Evolutionary conservation across 2,888 invertebrate species (phyloP), one percentile per base, ranked within the genome.

Genomic region (Clivina fossor): DNA sequence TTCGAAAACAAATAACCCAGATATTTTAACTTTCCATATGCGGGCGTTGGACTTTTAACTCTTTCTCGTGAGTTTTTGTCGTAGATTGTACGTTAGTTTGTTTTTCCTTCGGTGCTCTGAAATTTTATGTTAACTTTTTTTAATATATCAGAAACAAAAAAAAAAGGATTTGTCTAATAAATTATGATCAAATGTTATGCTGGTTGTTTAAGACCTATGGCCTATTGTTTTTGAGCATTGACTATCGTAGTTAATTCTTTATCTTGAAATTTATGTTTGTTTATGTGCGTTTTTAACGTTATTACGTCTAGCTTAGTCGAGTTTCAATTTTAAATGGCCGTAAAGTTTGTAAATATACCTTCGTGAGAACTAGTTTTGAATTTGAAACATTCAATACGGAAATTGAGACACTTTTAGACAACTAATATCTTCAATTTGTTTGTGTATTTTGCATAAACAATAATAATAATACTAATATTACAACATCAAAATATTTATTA

Each of bases 301-400:
- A 24, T 16, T 15, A 11, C 30, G 20, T 18, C 20, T 32, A 56
- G 57, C 60, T 38, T 58, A 60, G 56, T 55, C 56, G 44, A 43
- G n/a, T n/a, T n/a, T n/a, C n/a, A n/a, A n/a, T n/a, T n/a, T n/a
- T n/a, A n/a, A n/a, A n/a, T n/a, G n/a, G n/a, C n/a, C n/a, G n/a
- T n/a, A n/a, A n/a, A n/a, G n/a, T n/a, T n/a, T n/a, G n/a, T n/a
- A n/a, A n/a, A n/a, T n/a, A n/a, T n/a, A n/a, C n/a, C n/a, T n/a
- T n/a, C n/a, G n/a, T n/a, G n/a, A n/a, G n/a, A n/a, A n/a, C n/a
- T n/a, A n/a, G n/a, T n/a, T n/a, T n/a, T n/a, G n/a, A n/a, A n/a
- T n/a, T n/a, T n/a, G n/a, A n/a, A n/a, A n/a, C n/a, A n/a, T n/a
- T n/a, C n/a, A n/a, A n/a, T n/a, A n/a, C n/a, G n/a, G n/a, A n/a